Conservation (phyloP, 2,797 vertebrate species). For the Coilia nasus region DNA sequence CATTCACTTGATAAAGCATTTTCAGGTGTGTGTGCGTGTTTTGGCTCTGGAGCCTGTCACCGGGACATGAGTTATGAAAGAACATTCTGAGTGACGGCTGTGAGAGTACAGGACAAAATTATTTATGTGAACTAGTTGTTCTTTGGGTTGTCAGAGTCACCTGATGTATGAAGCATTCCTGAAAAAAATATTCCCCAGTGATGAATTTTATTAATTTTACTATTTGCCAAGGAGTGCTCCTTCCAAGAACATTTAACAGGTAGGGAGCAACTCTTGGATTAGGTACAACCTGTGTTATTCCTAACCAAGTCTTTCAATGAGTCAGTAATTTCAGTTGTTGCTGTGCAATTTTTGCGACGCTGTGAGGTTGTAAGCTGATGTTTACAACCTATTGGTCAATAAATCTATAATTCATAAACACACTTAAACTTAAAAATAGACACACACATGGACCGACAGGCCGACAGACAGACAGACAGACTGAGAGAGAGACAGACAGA, state of each 20-base stretch:
- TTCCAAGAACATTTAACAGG: not conserved
- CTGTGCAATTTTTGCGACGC: not conserved
- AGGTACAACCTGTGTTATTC: not conserved
- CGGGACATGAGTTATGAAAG: constrained; percentile 37
- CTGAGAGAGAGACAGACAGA: too few relatives aligned
- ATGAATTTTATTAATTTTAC: not conserved
- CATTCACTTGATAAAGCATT: constrained; percentile 27
- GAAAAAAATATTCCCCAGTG: not conserved
- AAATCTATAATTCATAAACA: not conserved
- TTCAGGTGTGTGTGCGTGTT: constrained; percentile 15
- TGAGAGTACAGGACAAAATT: constrained; percentile 41
- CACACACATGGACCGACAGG: not conserved
- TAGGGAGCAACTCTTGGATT: not conserved
- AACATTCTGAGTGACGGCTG: constrained; percentile 63
- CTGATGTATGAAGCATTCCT: not conserved
- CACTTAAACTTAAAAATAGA: not conserved
- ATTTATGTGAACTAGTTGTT: not conserved
- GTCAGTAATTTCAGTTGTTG: not conserved
- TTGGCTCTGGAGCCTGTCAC: constrained; percentile 3
- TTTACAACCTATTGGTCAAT: not conserved
- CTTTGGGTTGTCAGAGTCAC: not conserved
- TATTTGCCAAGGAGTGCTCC: not conserved
- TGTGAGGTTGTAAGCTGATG: not conserved
- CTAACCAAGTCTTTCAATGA: not conserved
- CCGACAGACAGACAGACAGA: too few relatives aligned